Percentiles rank a stretch among this genome's conserved stretches.
Evolutionary conservation across 2,888 invertebrate species (phyloP).

Genomic region (Conomelus anceps): DNA sequence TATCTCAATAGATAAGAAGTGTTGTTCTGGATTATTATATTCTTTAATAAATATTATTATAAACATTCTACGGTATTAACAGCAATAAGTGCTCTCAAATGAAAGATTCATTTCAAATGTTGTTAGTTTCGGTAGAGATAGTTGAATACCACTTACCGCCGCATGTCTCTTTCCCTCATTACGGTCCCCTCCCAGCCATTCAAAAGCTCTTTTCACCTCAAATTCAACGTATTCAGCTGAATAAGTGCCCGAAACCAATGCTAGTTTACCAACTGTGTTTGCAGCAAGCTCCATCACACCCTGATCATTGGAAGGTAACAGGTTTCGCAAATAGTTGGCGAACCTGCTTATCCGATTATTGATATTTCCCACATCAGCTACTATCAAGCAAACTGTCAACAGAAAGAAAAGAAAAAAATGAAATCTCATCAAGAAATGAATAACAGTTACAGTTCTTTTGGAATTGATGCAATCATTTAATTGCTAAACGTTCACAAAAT

Average conservation of each 20-base stretch:
- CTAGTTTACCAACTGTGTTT: constrained; percentile 88
- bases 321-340: constrained; percentile 83
- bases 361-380: constrained; percentile 87
- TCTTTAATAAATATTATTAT: too few species aligned
- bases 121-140: background rate
- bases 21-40: too few species aligned
- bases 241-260: constrained; percentile 84
- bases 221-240: constrained; percentile 97
- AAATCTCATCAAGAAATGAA: background rate
- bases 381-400: constrained; percentile 78
- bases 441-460: background rate
- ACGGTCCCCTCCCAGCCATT: constrained; percentile 86
- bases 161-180: constrained; percentile 88
- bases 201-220: constrained; percentile 91
- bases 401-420: constrained; percentile 30
- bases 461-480: background rate
- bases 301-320: constrained; percentile 84
- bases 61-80: too few species aligned
- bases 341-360: constrained; percentile 85
- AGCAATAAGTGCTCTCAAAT: too few species aligned
- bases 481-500: background rate
- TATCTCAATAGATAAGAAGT: too few species aligned
- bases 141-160: constrained; percentile 51
- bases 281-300: constrained; percentile 94
- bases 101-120: too few species aligned